A percentile compares a stretch with the other conserved stretches of the same genome.
Conservation (phyloP, 2,797 vertebrate genomes). For the Neostethus bicornis region DNA sequence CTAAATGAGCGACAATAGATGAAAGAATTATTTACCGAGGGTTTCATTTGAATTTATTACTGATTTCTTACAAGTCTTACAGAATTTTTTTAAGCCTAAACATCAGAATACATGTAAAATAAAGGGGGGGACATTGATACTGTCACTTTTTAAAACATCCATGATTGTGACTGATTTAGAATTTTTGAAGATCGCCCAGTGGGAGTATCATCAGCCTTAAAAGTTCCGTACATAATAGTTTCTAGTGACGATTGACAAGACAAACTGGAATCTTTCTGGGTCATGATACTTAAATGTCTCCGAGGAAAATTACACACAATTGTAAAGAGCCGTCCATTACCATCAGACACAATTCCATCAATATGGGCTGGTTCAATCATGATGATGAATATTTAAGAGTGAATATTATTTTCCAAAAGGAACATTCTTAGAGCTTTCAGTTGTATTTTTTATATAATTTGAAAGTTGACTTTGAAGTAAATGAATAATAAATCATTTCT, state of each 20-base stretch:
- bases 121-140: neutral
- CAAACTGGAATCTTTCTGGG: conserved; percentile 41
- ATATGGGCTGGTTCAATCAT: neutral
- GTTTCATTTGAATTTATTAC: no score
- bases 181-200: conserved; percentile 18
- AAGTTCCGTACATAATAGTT: neutral
- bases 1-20: no score
- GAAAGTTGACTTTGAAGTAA: conserved; percentile 4
- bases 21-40: no score
- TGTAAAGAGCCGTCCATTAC: conserved; percentile 10
- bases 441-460: conserved; percentile 22
- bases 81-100: neutral
- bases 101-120: neutral
- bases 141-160: neutral
- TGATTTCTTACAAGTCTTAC: neutral
- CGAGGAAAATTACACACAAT: conserved; percentile 40
- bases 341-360: conserved; percentile 39
- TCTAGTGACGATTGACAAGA: conserved; percentile 1
- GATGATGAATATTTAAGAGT: conserved; percentile 9
- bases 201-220: conserved; percentile 2
- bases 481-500: neutral
- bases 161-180: neutral
- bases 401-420: no score
- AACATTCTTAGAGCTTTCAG: no score
- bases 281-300: conserved; percentile 14